These are phyloP conservation scores for Cyphotilapia sp. DNA, from an alignment of 2,113 vertebrate species.

Conservation along the genomic window DNA sequence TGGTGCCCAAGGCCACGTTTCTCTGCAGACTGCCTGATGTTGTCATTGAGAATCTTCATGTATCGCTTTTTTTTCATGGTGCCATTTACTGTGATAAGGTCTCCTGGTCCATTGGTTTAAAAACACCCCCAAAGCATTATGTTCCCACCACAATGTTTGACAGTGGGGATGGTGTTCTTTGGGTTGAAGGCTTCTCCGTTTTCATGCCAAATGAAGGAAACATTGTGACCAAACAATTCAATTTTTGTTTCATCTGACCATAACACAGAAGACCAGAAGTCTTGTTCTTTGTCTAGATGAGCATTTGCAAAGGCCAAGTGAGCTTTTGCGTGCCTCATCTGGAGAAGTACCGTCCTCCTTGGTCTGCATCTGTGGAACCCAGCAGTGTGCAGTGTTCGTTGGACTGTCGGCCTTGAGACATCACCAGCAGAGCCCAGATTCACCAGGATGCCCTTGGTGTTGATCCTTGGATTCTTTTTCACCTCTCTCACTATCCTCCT, in stretches of 20 bases:
- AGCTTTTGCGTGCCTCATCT: neutral
- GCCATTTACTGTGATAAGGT: too few relatives aligned
- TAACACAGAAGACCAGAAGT: neutral
- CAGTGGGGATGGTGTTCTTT: neutral
- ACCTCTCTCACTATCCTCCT: neutral
- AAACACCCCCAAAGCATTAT: neutral
- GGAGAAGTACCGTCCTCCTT: rapidly evolving
- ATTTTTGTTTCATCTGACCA: neutral
- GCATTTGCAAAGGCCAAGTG: neutral
- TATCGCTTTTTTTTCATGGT: rapidly evolving
- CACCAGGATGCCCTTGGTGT: neutral
- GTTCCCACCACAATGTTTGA: neutral
- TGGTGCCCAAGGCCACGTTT: rapidly evolving
- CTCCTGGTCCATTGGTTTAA: too few relatives aligned
- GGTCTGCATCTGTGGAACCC: neutral
- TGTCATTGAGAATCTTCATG: neutral
- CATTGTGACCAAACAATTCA: neutral
- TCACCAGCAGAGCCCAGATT: neutral
- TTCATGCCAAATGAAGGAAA: neutral
- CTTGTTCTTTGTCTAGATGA: neutral
- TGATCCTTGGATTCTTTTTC: neutral
- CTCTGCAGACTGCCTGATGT: neutral
- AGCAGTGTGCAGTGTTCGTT: rapidly evolving
- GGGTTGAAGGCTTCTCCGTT: neutral
- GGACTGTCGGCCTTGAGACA: neutral